A percentile compares a stretch with the other conserved stretches of the same genome.
Evolutionary conservation across 2,113 vertebrate species (phyloP).

Genomic region (Tragelaphus strepsiceros): DNA sequence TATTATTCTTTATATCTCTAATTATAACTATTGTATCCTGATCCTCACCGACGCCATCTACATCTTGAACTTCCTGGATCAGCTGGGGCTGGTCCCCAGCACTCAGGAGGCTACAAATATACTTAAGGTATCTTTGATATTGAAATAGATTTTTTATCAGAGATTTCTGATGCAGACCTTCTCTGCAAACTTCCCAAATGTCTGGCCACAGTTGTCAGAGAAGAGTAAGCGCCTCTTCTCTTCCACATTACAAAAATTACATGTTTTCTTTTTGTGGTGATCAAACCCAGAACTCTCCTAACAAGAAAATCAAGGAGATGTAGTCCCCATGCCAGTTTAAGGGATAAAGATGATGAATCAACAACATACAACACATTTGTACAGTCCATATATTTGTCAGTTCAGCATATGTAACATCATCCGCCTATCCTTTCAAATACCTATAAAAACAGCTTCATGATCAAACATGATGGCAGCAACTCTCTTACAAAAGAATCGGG

Average conservation of each 20-base stretch:
- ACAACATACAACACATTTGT: neutral
- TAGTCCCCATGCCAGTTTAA: neutral
- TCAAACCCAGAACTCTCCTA: neutral
- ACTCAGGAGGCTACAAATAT: neutral
- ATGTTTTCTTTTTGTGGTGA: neutral
- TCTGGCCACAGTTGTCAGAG: neutral
- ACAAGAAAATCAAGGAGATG: neutral
- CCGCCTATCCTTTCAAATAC: neutral
- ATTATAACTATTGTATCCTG: too few relatives aligned
- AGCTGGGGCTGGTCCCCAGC: too few relatives aligned
- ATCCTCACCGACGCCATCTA: too few relatives aligned
- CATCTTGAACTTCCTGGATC: too few relatives aligned
- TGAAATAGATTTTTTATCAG: neutral
- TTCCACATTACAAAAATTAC: neutral
- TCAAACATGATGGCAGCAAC: neutral
- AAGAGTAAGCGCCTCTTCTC: neutral
- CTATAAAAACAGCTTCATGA: neutral
- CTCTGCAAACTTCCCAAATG: neutral
- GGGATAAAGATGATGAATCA: neutral
- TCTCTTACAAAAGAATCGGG: neutral
- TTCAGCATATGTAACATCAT: neutral
- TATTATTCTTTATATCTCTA: too few relatives aligned
- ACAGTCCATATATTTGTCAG: neutral
- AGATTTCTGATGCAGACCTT: neutral
- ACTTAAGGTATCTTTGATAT: neutral